Evolutionary conservation across 1,140 invertebrate species (phyloP), one percentile per base, ranked within the genome.

Genomic region (Drosophila nannoptera): DNA sequence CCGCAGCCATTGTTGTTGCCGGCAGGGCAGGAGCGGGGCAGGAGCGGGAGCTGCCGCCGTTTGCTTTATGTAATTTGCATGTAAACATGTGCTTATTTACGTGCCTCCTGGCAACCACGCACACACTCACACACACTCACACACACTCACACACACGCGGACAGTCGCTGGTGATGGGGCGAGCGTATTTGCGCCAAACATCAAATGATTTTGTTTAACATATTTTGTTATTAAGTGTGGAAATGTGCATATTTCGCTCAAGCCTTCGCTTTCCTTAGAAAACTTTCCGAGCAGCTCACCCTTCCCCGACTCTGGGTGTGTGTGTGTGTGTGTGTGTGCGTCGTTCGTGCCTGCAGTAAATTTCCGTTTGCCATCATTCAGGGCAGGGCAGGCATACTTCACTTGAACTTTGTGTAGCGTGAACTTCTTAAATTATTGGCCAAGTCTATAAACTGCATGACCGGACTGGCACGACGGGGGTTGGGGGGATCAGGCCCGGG

Each of bases 141-240:
- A n/a, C n/a, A n/a, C 36, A 38, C 0, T 4, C 5, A 38, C 7
- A 38, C 36, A 38, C 38, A 36, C 42, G 45, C 33, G 32, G 8
- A 45, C 16, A 66, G 29, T 36, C 50, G 22, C 42, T 31, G 14
- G 9, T 52, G 29, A n/a, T 38, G 32, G 16, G 36, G 40, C 11
- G 45, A 35, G 53, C 67, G 72, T 73, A 66, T 84, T 73, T 73
- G 78, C 80, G 56, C 61, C 78, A 81, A 78, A 84, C 77, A 84
- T 86, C 81, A 87, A 86, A 86, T 86, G 74, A 86, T 86, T 86
- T 86, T 86, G 82, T 86, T 86, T 87, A 86, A 87, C 81, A 86
- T 86, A 86, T 86, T 86, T 86, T 87, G 82, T 87, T 86, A 86
- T 86, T 86, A 86, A 86, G 81, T 86, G 82, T 86, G 82, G 82